A percentile compares a stretch with the other conserved stretches of the same genome.
Conservation (phyloP, 2,797 vertebrate species). For the Xenentodon cancila region DNA sequence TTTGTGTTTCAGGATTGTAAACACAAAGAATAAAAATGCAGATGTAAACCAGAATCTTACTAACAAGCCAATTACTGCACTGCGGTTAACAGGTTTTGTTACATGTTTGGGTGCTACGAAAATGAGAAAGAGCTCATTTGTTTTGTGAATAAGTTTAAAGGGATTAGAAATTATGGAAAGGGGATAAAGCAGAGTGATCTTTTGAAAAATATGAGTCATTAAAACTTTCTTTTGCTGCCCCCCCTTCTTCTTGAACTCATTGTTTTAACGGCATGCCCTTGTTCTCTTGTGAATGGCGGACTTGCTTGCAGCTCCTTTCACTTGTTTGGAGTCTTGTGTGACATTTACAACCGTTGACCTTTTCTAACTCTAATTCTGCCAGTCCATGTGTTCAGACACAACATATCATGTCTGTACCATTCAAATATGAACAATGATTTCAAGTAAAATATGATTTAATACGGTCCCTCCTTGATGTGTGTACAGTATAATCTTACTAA, state of each 20-base stretch:
- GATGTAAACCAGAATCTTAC: slow-evolving; percentile 28
- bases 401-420: slow-evolving; percentile 6
- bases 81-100: slow-evolving; percentile 9
- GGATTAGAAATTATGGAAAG: slow-evolving; percentile 29
- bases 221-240: slow-evolving; percentile 19
- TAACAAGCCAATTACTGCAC: slow-evolving; percentile 56
- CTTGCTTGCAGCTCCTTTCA: not conserved
- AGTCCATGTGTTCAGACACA: slow-evolving; percentile 39
- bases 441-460: slow-evolving; percentile 38
- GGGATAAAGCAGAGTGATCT: not conserved
- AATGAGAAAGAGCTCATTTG: slow-evolving; percentile 16
- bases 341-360: slow-evolving; percentile 53
- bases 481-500: slow-evolving; percentile 22
- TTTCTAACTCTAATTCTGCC: slow-evolving; percentile 38
- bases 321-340: slow-evolving; percentile 33
- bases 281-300: not conserved
- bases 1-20: not conserved
- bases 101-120: slow-evolving; percentile 18
- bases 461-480: slow-evolving; percentile 17
- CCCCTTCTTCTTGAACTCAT: too few relatives aligned
- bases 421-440: slow-evolving; percentile 38
- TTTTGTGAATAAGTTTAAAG: slow-evolving; percentile 41
- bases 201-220: slow-evolving; percentile 20
- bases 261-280: not conserved
- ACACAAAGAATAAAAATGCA: slow-evolving; percentile 11